Base-by-base conservation (phyloP, 2,113 vertebrate species). In the Phaetusa simplex region DNA sequence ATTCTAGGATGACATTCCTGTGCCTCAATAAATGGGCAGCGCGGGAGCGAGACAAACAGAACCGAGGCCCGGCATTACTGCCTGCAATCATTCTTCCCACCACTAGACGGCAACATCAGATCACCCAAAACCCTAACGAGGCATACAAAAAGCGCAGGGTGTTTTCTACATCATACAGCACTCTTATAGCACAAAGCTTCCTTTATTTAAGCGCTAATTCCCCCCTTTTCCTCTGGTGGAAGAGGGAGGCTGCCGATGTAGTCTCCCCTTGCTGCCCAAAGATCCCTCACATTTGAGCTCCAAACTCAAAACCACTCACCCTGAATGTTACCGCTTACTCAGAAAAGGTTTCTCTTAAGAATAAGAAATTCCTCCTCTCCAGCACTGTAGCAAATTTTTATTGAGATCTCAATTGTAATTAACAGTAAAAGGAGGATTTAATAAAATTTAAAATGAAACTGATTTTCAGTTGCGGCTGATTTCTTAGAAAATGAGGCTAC, bases 61-160 rank as follows among this genome's bases (percentile, higher is more conserved):
- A 43, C 13, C 2, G 3, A 27, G 9, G 12, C 9, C 40, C 7
- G 11, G 4, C 34, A 38, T 8, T 45, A 6, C 32, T 58, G 45
- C 58, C 30, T 69, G 88, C 76, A 85, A 50, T 80, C 49, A 61
- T 11, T 32, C 9, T 32, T 58, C 5, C 24, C 3, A 3, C 94
- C 98, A 95, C 95, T 66, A 97, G 97, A 89, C 9, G 87, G 93
- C 87, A 98, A 90, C 64, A 64, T 61, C 24, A 55, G 79, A 87
- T 43, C 82, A 85, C 4, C 19, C 7, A 47, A 92, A 90, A 69
- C 34, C 15, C 36, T 29, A 27, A 19, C 2, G 34, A 16, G 7
- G 9, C 12, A 0, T 15, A 19, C 18, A 64, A 17, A 50, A 87
- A 14, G 2, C 2, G 3, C 10, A 12, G 24, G 11, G 10, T 45